Percentiles rank a stretch among this genome's conserved stretches.
Evolutionary conservation across 37 sponge, comb jelly and placozoan species (phyloP).

Genomic region (Hexactinellida sp.): DNA sequence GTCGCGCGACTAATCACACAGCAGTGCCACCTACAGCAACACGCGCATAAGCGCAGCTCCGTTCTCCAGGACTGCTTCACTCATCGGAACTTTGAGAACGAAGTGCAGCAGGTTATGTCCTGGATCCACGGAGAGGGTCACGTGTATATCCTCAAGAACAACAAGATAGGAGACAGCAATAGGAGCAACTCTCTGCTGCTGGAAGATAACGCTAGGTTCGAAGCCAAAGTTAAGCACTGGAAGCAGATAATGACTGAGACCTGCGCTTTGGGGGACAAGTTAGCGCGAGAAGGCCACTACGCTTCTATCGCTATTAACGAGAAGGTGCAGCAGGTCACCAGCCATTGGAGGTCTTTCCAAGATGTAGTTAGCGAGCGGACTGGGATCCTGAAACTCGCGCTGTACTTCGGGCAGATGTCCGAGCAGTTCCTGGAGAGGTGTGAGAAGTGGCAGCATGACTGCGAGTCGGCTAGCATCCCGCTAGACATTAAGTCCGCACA

Average conservation of each 20-base stretch:
- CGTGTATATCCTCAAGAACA: background rate
- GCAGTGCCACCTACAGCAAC: background rate
- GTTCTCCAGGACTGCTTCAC: background rate
- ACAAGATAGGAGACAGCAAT: background rate
- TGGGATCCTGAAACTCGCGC: background rate
- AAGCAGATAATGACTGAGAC: background rate
- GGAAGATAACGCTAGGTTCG: background rate
- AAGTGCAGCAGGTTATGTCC: background rate
- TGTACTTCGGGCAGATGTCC: background rate
- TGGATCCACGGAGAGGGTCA: background rate
- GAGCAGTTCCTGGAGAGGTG: background rate
- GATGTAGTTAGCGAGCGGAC: conserved; percentile 1
- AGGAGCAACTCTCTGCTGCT: background rate
- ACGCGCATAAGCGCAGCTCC: background rate
- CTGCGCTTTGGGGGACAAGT: background rate
- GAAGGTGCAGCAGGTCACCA: background rate
- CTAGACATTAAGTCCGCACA: background rate
- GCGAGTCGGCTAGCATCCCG: background rate
- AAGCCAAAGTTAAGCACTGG: background rate
- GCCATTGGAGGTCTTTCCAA: background rate
- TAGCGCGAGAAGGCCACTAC: background rate
- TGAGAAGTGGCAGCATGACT: background rate
- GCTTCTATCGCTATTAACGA: conserved; percentile 7
- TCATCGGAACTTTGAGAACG: conserved; percentile 8
- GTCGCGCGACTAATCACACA: background rate